Evolutionary conservation across 2,888 invertebrate species (phyloP), one percentile per base, ranked within the genome.

Genomic region (Anthrax anthrax): DNA sequence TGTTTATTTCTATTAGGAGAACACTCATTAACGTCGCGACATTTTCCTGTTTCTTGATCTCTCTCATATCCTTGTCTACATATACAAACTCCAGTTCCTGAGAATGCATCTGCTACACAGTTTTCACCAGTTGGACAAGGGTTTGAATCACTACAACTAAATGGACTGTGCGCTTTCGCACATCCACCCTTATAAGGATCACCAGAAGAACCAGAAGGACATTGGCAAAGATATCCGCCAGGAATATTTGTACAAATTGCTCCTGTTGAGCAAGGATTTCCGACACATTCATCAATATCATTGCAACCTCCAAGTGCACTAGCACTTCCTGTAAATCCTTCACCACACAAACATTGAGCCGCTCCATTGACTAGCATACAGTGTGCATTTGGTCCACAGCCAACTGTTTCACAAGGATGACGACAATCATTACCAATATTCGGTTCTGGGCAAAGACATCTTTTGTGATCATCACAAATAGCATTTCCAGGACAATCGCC

Each of bases 361-460:
- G 77, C 74, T 59, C 84, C 83, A 58, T 85, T 85, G 46, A 84
- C 78, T 45, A 92, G 67, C 76, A 89, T 83, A 65, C 92, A 92
- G 60, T 89, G 85, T 8, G 90, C 84, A 65, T 91, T 91, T 42
- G 85, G 81, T 42, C 86, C 85, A 63, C 92, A 92, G 47, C 78
- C 77, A 36, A 84, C 71, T 23, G 81, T 77, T 72, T 92, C 92
- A 62, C 92, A 92, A 1, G 92, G 92, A 79, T 92, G 91, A 67
- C 90, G 78, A 58, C 92, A 92, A 60, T 90, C 88, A 57, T 89
- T 87, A 56, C 91, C 92, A 55, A 88, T 73, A 62, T 91, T 91
- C 1, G 92, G 92, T 59, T 88, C 88, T 3, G 90, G 91, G 58
- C 92, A 92, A 36, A 88, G 65, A 62, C 92, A 92, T 57, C 84